Evolutionary conservation across 2,888 invertebrate genomes (phyloP).

Genomic region (Ichneumon xanthorius): DNA sequence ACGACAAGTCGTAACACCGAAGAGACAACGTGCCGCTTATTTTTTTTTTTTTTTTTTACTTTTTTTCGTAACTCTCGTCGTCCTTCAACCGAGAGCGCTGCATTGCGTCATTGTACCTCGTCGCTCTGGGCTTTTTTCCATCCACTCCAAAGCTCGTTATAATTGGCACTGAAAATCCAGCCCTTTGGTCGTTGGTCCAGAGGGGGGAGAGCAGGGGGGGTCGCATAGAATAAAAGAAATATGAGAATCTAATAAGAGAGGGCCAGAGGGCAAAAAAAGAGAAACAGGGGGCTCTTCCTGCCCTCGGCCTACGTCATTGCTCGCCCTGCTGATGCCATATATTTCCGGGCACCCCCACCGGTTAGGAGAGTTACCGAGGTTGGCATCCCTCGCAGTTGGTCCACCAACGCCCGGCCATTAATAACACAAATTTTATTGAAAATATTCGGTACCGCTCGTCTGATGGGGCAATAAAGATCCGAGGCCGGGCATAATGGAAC

Average conservation of each 20-base stretch:
- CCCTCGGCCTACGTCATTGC: background rate
- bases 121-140: conserved; percentile 6
- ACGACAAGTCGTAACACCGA: conserved; percentile 80
- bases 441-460: conserved; percentile 73
- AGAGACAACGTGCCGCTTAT: conserved; percentile 66
- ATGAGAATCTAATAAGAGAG: conserved; percentile 22
- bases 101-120: conserved; percentile 5
- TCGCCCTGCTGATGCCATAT: background rate
- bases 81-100: conserved; percentile 17
- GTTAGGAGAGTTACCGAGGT: conserved; percentile 16
- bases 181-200: background rate
- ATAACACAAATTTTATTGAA: conserved; percentile 80
- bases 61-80: conserved; percentile 62
- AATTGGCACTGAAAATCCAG: conserved; percentile 44
- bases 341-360: background rate
- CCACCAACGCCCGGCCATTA: conserved; percentile 63
- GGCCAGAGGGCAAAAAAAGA: background rate
- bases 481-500: conserved; percentile 64
- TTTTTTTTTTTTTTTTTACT: conserved; percentile 66
- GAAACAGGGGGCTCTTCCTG: background rate
- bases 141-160: conserved; percentile 54
- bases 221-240: background rate
- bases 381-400: conserved; percentile 19
- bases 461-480: conserved; percentile 78
- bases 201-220: background rate